These are phyloP conservation scores for Corythornis madagascariensis DNA, from an alignment of 2,113 vertebrate genomes.

Conservation along the genomic window DNA sequence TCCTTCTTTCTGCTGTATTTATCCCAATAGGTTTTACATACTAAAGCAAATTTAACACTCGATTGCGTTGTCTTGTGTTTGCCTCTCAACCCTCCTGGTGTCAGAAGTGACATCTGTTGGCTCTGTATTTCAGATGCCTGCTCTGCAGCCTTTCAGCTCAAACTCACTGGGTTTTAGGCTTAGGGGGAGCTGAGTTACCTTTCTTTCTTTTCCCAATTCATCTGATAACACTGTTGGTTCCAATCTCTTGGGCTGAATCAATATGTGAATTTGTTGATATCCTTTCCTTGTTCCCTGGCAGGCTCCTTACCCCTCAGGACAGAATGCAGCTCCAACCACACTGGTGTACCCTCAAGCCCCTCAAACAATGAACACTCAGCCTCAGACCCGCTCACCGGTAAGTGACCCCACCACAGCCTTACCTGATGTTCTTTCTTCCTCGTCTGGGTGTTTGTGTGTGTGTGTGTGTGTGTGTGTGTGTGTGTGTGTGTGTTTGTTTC, in stretches of 20 bases:
- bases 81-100: background rate
- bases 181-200: background rate
- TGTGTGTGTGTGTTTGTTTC: conserved; percentile 7
- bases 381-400: conserved; percentile 92
- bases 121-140: background rate
- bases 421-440: background rate
- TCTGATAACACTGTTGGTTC: rapidly evolving
- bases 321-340: conserved; percentile 91
- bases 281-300: conserved; percentile 67
- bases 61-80: rapidly evolving
- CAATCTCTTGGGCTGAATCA: background rate
- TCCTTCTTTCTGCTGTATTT: background rate
- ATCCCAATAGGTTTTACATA: background rate
- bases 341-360: conserved; percentile 92
- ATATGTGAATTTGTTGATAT: background rate
- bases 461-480: background rate
- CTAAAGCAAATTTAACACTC: background rate
- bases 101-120: background rate
- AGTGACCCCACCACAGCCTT: conserved; percentile 49
- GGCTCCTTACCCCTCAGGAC: conserved; percentile 93
- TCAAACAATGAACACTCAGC: conserved; percentile 95
- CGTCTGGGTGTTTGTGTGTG: background rate
- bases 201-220: background rate
- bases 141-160: background rate
- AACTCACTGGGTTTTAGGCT: background rate